phyloP scores from a whole-genome alignment of 2,113 vertebrate species.

The Neodon shergylaensis region DNA sequence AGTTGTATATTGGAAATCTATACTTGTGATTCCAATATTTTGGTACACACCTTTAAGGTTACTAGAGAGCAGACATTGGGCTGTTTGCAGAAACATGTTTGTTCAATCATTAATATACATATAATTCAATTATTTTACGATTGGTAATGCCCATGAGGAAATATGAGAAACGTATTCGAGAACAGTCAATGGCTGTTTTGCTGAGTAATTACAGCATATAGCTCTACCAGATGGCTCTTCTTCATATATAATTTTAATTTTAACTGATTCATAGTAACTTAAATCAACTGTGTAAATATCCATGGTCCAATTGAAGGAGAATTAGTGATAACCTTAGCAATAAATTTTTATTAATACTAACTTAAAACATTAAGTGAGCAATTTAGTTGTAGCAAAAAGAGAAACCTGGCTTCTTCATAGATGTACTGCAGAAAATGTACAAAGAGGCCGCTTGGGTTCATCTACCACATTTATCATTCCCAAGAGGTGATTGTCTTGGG shows the following conservation, averaged over 20 bases:
- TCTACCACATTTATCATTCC: not conserved
- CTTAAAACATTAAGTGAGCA: constrained; percentile 9
- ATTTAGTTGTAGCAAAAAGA: not conserved
- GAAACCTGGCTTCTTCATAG: not conserved
- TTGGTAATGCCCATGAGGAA: not conserved
- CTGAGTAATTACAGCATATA: not conserved
- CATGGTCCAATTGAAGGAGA: not conserved
- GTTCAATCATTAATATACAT: not conserved
- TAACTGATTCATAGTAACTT: constrained; percentile 24
- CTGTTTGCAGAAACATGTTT: constrained; percentile 10
- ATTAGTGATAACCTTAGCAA: not conserved
- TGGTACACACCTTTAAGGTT: not conserved
- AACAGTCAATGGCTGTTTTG: not conserved
- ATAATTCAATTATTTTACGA: constrained; percentile 40
- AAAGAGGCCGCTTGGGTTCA: not conserved
- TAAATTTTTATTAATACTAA: constrained; percentile 9
- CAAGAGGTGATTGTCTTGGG: not conserved
- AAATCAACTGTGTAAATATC: constrained; percentile 4
- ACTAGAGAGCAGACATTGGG: not conserved
- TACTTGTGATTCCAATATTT: constrained; percentile 34
- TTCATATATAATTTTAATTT: constrained; percentile 23
- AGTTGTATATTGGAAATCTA: constrained; percentile 28
- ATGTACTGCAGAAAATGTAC: not conserved
- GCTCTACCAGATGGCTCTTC: not conserved
- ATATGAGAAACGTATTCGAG: not conserved